phyloP scores from a whole-genome alignment of 2,113 vertebrate species.

The Nothobranchius furzeri region DNA sequence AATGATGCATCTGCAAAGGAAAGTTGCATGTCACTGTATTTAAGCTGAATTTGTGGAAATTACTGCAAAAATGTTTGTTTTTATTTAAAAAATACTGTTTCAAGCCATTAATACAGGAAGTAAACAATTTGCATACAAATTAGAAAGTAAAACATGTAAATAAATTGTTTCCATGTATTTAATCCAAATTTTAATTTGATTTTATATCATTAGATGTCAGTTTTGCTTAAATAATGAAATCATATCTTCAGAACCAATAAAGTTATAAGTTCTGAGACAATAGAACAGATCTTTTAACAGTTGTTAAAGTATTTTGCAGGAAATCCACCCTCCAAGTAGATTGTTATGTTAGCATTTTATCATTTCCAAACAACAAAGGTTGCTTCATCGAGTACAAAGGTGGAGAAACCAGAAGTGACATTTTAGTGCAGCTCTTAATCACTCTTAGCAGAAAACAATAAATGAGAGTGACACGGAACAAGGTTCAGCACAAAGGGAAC shows the following conservation, averaged over 20 bases:
- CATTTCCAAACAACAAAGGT: not conserved
- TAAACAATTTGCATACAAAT: not conserved
- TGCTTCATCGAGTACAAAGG: too few relatives aligned
- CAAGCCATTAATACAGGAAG: not conserved
- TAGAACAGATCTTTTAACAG: too few relatives aligned
- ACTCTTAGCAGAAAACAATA: conserved; percentile 32
- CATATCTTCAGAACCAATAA: too few relatives aligned
- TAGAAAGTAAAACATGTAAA: not conserved
- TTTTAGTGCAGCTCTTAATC: conserved; percentile 20
- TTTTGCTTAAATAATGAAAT: too few relatives aligned
- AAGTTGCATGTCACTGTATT: too few relatives aligned
- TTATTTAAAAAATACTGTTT: too few relatives aligned
- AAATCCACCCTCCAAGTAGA: not conserved
- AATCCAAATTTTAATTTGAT: not conserved
- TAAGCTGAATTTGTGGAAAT: too few relatives aligned
- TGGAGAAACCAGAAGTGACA: too few relatives aligned
- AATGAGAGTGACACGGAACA: conserved; percentile 23
- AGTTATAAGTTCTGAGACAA: not conserved
- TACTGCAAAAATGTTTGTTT: too few relatives aligned
- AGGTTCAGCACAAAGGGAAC: conserved; percentile 13
- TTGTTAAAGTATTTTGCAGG: not conserved
- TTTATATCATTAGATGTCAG: not conserved
- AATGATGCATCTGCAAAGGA: not conserved
- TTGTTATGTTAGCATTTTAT: not conserved
- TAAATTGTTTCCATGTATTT: not conserved